A percentile compares a stretch with the other conserved stretches of the same genome.
Evolutionary conservation across 2,888 invertebrate genomes (phyloP).

Genomic region (Meganola albula): DNA sequence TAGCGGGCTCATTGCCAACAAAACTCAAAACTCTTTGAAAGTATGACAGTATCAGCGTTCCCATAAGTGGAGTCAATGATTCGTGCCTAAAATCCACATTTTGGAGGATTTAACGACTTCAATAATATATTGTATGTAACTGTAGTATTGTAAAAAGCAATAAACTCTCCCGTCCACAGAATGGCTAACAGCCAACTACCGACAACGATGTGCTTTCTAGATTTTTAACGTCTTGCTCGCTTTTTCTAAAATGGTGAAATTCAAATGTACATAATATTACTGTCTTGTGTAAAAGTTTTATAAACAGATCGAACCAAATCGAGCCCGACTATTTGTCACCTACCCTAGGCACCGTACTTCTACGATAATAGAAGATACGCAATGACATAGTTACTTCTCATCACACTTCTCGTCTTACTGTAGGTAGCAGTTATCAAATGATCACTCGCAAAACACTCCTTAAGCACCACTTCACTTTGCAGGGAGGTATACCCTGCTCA

Average conservation of each 20-base stretch:
- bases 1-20: background rate
- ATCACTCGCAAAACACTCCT: no score
- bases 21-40: background rate
- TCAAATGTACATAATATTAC: constrained; percentile 8
- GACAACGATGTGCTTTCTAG: constrained; percentile 34
- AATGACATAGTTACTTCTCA: no score
- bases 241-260: constrained; percentile 8
- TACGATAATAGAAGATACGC: no score
- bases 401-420: no score
- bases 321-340: no score
- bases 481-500: no score
- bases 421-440: no score
- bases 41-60: constrained; percentile 1
- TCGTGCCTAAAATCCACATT: constrained; percentile 15
- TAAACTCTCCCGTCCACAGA: constrained; percentile 25
- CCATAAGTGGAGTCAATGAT: constrained; percentile 10
- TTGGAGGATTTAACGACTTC: constrained; percentile 19
- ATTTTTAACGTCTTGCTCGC: no score
- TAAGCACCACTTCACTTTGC: no score
- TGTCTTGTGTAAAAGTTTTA: constrained; percentile 3
- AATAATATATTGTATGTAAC: constrained; percentile 23
- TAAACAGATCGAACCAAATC: no score
- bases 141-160: constrained; percentile 35
- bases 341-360: no score
- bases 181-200: constrained; percentile 50